Evolutionary conservation across 2,888 invertebrate species (phyloP), one percentile per base, ranked within the genome.

Genomic region (Dasysyrphus albostriatus): DNA sequence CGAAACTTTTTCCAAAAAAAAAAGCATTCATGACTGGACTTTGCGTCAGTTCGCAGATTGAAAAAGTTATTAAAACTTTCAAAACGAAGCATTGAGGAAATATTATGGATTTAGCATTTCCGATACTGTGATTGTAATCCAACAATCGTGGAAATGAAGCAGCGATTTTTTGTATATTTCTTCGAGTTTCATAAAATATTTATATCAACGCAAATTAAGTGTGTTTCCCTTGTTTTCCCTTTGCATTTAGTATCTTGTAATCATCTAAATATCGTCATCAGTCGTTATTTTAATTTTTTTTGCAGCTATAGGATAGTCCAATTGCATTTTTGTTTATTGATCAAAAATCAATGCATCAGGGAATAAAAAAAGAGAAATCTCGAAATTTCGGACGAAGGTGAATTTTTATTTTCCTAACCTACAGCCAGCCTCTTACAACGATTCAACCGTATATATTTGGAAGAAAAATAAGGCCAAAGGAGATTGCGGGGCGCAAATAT

Each of bases 401-500:
- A 14, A 7, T 19, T 65, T 63, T 29, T 16, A 3, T n/a, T 54
- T 54, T 67, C 14, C n/a, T 8, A 42, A 47, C 4, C 12, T 49
- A 67, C 6, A 67, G 7, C 49, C 16, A 65, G 9, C 34, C 54
- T 69, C 51, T 51, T 19, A 42, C 5, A 37, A 24, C 51, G 5
- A n/a, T 19, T 67, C 19, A 49, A 69, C 10, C n/a, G 14, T 39
- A 51, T 39, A 51, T 54, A 19, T 54, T 39, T 24, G 7, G 16
- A 6, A 10, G 29, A 42, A 69, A 74, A 75, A 75, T 79, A 65
- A 82, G 77, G 77, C 69, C 73, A 82, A 76, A 79, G 61, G 69
- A 83, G 79, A 72, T 78, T 67, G 44, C n/a, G 44, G 54, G 49
- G 76, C 67, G 29, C 59, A 76, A 69, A 70, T 14, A 54, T 16